Base-by-base conservation (phyloP, 2,888 invertebrate genomes). In the Acanthosepion esculentum region DNA sequence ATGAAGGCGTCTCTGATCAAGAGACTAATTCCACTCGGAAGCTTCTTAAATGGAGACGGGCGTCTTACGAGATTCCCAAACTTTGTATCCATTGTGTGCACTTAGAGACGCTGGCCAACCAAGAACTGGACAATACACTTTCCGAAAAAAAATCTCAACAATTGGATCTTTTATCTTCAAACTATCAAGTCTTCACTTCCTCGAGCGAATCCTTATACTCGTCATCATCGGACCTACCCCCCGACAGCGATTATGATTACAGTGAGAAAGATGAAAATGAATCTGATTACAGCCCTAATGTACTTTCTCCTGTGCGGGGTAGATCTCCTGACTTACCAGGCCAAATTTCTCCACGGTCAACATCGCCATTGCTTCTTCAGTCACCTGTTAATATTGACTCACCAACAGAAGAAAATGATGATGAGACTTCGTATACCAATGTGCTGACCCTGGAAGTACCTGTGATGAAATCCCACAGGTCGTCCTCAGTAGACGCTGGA, bases 1-100 rank as follows among this genome's bases (percentile, higher is more conserved):
- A 96, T 50, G 96, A 97, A 53, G 96, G 96, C 94, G 94, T 95
- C 18, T 96, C 96, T 4, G 96, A 96, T 94, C 96, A 96, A 93
- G 96, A 96, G 92, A 94, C 91, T 12, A 93, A 50, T 91, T 94
- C 95, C 53, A 95, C 94, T 91, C 94, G 95, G 91, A 95, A 95
- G 94, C 94, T 96, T 59, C 95, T 96, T 7, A 96, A 95, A 94
- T 94, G 96, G 64, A 95, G 97, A 29, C 93, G 96, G 59, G 95
- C 96, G 0, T 97, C 97, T 4, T 95, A 97, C 94, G 97, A 97
- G 94, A 97, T 97, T 94, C 97, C 97, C 15, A 96, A 96, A 92
- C 95, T 97, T 33, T 97, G 97, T 95, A 96, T 97, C 92, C 97
- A 97, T 95, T 97, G 97, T 95, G 96, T 97, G 53, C 96, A 97